Conservation (phyloP, 2,888 invertebrate species). For the Nephrotoma appendiculata region DNA sequence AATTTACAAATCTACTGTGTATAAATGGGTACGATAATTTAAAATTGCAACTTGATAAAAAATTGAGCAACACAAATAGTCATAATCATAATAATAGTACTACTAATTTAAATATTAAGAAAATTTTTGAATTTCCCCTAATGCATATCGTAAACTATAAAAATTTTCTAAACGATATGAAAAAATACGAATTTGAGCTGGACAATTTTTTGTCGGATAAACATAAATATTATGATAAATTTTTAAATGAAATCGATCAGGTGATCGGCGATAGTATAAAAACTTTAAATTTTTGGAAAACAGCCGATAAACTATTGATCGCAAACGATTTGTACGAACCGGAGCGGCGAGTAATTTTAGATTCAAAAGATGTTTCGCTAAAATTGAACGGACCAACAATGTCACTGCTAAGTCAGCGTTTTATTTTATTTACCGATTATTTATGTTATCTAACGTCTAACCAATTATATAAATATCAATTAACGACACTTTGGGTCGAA, state of each 20-base stretch:
- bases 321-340: conserved; percentile 36
- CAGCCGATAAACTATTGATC: conserved; percentile 25
- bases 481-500: conserved; percentile 70
- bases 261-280: conserved; percentile 26
- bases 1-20: conserved; percentile 57
- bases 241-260: conserved; percentile 22
- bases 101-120: background rate
- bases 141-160: conserved; percentile 22
- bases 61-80: background rate
- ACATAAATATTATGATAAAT: conserved; percentile 23
- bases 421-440: conserved; percentile 67
- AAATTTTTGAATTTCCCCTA: conserved; percentile 26
- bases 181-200: conserved; percentile 16
- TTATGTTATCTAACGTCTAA: conserved; percentile 57
- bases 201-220: conserved; percentile 22
- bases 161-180: conserved; percentile 23
- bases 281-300: conserved; percentile 29
- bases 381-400: conserved; percentile 48
- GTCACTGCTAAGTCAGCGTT: conserved; percentile 63
- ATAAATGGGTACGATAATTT: conserved; percentile 55
- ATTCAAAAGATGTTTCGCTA: conserved; percentile 57
- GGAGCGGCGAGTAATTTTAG: conserved; percentile 59
- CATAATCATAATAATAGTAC: background rate
- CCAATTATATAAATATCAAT: conserved; percentile 49
- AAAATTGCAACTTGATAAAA: conserved; percentile 38